phyloP scores from a whole-genome alignment of 1,140 invertebrate genomes.

The Bombus waltoni region DNA sequence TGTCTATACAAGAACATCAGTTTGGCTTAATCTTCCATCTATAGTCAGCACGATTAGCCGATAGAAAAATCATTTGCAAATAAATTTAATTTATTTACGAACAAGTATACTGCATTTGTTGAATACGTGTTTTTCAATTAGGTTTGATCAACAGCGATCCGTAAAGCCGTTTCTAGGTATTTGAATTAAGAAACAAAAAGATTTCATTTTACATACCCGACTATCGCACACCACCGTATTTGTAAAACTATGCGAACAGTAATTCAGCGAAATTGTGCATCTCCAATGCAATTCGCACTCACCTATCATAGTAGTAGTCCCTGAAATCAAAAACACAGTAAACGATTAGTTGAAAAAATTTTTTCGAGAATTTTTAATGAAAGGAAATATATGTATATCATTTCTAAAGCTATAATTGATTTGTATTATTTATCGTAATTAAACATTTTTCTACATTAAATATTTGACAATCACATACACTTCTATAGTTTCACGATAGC shows the following conservation, averaged over 20 bases:
- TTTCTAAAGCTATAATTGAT: not conserved
- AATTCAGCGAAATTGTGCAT: not conserved
- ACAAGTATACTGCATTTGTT: no score
- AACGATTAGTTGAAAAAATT: not conserved
- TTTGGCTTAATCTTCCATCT: not conserved
- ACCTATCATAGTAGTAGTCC: conserved; percentile 80
- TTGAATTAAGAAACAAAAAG: not conserved
- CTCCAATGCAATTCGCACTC: conserved; percentile 50
- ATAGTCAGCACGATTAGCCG: not conserved
- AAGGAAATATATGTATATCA: not conserved
- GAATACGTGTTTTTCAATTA: not conserved
- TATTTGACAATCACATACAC: no score
- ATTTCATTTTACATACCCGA: not conserved
- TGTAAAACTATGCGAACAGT: not conserved
- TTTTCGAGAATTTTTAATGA: not conserved
- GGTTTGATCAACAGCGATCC: not conserved
- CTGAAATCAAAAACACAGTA: conserved; percentile 70
- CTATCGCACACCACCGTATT: not conserved
- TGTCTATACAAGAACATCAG: not conserved
- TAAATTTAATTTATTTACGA: no score
- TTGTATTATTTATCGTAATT: not conserved
- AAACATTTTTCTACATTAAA: no score
- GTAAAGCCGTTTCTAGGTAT: not conserved
- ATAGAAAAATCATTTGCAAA: not conserved
- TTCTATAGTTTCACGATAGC: no score